Evolutionary conservation across 2,113 vertebrate genomes (phyloP).

Genomic region (Malurus melanocephalus): DNA sequence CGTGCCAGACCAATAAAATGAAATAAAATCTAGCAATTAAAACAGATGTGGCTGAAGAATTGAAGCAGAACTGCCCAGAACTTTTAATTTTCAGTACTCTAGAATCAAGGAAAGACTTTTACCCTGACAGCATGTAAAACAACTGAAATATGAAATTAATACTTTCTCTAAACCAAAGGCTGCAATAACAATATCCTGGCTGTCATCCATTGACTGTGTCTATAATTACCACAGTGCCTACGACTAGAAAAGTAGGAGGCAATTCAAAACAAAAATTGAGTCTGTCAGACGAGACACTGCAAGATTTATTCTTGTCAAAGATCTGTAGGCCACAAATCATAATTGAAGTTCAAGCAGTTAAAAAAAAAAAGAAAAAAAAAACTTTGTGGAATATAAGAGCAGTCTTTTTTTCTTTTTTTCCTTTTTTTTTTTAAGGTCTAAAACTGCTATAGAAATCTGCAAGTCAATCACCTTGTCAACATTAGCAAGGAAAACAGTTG

Average conservation of each 20-base stretch:
- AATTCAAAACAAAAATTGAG: constrained; percentile 43
- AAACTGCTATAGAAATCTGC: constrained; percentile 13
- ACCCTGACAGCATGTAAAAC: constrained; percentile 37
- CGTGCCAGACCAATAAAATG: background rate
- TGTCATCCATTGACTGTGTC: background rate
- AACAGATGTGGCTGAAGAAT: constrained; percentile 1
- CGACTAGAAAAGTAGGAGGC: constrained; percentile 44
- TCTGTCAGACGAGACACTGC: constrained; percentile 6
- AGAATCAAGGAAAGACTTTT: constrained; percentile 18
- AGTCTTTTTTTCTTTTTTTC: background rate
- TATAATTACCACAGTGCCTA: constrained; percentile 23
- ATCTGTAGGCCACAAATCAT: background rate
- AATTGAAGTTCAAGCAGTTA: constrained; percentile 17
- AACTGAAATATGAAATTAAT: constrained; percentile 47
- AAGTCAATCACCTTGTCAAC: constrained; percentile 45
- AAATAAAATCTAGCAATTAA: constrained; percentile 13
- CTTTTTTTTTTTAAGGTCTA: background rate
- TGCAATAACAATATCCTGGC: constrained; percentile 15
- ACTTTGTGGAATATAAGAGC: background rate
- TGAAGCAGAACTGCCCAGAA: background rate
- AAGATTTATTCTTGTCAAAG: constrained; percentile 18
- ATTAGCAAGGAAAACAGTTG: constrained; percentile 30
- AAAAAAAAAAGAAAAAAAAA: background rate
- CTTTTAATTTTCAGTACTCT: background rate
- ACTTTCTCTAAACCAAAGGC: constrained; percentile 27